Percentiles rank a stretch among this genome's conserved stretches.
These are phyloP conservation scores for Salvator merianae DNA, from an alignment of 2,113 vertebrate species.

Conservation along the genomic window DNA sequence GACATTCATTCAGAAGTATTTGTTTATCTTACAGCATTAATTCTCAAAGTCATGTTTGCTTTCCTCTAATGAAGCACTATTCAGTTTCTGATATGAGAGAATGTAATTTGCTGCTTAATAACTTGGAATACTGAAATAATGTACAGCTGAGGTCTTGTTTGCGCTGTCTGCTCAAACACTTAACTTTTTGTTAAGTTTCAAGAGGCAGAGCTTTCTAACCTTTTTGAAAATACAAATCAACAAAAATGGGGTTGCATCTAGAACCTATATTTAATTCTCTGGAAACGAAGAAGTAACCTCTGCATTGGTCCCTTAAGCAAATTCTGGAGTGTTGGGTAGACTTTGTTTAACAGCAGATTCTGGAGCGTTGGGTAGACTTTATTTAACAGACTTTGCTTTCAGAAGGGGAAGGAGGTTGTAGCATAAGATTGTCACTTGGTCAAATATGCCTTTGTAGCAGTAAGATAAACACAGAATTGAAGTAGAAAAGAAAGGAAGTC, in stretches of 20 bases:
- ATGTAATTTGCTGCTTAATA: conserved; percentile 13
- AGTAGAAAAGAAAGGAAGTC: neutral
- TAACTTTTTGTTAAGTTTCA: neutral
- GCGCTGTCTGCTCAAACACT: neutral
- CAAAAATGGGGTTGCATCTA: neutral
- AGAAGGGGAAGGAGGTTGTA: neutral
- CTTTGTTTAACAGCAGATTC: conserved; percentile 9
- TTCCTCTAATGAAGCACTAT: neutral
- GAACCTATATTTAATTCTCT: neutral
- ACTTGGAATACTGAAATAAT: neutral
- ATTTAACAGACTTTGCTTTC: conserved; percentile 2
- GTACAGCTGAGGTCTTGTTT: neutral
- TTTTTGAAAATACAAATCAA: conserved; percentile 5
- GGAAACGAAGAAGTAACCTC: neutral
- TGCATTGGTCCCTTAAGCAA: conserved; percentile 20
- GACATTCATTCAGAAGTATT: neutral
- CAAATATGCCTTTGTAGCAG: neutral
- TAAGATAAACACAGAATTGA: neutral
- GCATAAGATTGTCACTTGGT: neutral
- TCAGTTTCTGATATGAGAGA: neutral
- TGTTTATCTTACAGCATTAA: conserved; percentile 15
- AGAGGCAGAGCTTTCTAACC: neutral
- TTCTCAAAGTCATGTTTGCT: conserved; percentile 4
- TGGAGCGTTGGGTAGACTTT: neutral
- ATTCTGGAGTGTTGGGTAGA: neutral